Base-by-base conservation (phyloP, 92 coral and sea anemone genomes). In the Zoanthus solanderi region DNA sequence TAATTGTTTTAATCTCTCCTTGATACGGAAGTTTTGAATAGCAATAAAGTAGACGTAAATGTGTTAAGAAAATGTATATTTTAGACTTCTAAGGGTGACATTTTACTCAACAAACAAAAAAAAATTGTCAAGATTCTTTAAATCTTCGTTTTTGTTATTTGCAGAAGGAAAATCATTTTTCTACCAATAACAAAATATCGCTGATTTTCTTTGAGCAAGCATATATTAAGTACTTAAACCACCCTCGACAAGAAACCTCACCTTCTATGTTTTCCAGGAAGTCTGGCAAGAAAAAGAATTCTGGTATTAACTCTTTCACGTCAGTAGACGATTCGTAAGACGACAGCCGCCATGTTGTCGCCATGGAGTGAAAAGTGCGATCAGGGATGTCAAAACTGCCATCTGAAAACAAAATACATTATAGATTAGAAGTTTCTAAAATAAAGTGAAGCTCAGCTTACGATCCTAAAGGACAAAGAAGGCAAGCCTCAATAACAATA, bases 341-440 rank as follows among this genome's bases (percentile, higher is more conserved):
- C 3, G 99, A 97, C 34, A 97, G 92, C 57, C 98, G 95, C 99
- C 99, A 97, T 37, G 99, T 95, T 12, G 99, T 97, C 71, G 91
- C 98, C 92, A 97, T 90, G 69, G 99, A 96, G 92, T 97, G 99
- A 90, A 97, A 97, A 23, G 99, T 97, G 67, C 99, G 97, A 91
- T 97, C 99, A 44, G 99, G 99, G 68, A 95, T 94, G 84, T 97
- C 99, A 72, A 97, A 97, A 73, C 91, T 95, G 30, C 95, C 91
- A 86, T 95, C 98, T 95, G 72, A 11, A 11, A 34, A n/a, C 32
- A 54, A 53, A 53, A 58, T 15, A 85, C 60, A 7, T 54, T 54
- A 6, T 7, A 10, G 16, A 54, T 18, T 5, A 1, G 47, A 72
- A 72, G 53, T 9, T 71, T 28, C 42, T 29, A 12, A 14, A 14